Conservation (phyloP, 2,113 vertebrate species). For the Tragelaphus buxtoni region DNA sequence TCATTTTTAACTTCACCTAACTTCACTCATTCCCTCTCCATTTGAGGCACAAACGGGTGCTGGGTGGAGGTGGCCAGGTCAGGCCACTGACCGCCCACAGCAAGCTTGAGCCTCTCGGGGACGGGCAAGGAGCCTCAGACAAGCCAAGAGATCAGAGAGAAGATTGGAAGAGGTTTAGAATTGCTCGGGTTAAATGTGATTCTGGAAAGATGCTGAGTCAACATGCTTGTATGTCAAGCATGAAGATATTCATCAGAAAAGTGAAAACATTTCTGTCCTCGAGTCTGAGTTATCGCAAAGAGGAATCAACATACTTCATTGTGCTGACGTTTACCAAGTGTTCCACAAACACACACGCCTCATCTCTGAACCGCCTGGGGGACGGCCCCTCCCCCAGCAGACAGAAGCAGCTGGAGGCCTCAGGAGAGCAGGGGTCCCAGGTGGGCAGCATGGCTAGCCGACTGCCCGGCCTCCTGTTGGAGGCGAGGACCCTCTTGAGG, state of each 20-base stretch:
- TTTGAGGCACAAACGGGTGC: neutral
- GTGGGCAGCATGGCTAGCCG: neutral
- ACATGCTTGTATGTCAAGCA: neutral
- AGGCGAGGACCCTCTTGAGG: neutral
- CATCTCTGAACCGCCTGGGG: neutral
- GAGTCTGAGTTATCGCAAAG: neutral
- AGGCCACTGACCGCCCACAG: neutral
- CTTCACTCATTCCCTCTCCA: neutral
- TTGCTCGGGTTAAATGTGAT: neutral
- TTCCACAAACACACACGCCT: neutral
- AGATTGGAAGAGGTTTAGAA: neutral
- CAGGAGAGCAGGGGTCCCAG: rapidly evolving
- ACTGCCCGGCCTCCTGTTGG: rapidly evolving
- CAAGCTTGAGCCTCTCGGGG: neutral
- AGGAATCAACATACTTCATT: rapidly evolving
- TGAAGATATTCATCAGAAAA: neutral
- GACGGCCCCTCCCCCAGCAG: rapidly evolving
- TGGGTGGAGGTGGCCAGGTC: neutral
- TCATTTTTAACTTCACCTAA: neutral
- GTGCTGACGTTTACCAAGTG: neutral
- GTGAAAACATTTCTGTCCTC: neutral
- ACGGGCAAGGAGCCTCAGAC: neutral
- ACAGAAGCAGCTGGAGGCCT: neutral
- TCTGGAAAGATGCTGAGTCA: neutral
- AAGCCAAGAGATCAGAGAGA: neutral